Base-by-base conservation (phyloP, 2,888 invertebrate genomes). In the Drosophila neotestacea region DNA sequence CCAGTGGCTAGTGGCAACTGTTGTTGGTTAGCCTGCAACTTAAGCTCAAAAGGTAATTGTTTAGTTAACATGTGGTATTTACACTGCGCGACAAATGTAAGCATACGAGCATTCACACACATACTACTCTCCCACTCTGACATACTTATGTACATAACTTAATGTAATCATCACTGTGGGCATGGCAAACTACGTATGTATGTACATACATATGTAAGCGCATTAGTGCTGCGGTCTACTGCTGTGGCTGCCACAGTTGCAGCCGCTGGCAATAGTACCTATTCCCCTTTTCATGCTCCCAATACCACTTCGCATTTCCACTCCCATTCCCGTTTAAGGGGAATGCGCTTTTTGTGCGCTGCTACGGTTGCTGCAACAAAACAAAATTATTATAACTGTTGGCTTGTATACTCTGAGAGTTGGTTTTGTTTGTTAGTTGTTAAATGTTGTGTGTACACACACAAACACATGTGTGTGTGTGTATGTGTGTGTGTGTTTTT, bases 21-120 rank as follows among this genome's bases (percentile, higher is more conserved):
- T 32, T 11, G 32, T 32, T 11, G 32, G 34, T n/a, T 36, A 39
- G 46, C 44, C 38, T 44, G 58, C 60, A 70, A 65, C 68, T 76
- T 64, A 58, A 65, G 71, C 72, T 65, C 69, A 41, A 55, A 79
- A 79, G 74, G 81, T 89, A 88, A 88, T 89, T 89, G 88, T 88
- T 88, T 78, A 82, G 86, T 80, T 83, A 88, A 86, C 89, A 88
- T 89, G 89, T 88, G 89, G 89, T 79, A 84, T 80, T 83, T 81
- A 70, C 71, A 50, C 58, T 65, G 34, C 67, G 63, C 73, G 75
- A 75, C 75, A 77, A 67, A 70, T 30, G 32, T 7, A 60, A 42
- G 63, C 61, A 65, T 47, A 60, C 46, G 22, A 22, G 22, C 22
- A 22, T 6, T 32, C 32, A 60, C 44, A 54, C 51, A 59, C 71